phyloP scores from a whole-genome alignment of 2,888 invertebrate species.

The Teleogryllus oceanicus region DNA sequence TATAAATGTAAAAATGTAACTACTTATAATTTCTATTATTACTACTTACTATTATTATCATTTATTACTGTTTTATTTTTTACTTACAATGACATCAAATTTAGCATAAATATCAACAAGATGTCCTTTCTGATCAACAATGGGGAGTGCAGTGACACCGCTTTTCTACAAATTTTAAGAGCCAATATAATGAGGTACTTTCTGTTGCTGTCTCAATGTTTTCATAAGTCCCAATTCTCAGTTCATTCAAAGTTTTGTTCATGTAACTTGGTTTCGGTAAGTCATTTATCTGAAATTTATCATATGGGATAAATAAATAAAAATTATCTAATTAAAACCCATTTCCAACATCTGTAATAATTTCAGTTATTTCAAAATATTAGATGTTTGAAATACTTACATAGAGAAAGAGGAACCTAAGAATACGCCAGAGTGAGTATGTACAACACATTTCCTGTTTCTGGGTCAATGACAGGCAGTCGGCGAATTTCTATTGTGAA shows the following conservation, averaged over 20 bases:
- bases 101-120: constrained; percentile 98
- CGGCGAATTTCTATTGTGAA: constrained; percentile 95
- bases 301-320: not conserved
- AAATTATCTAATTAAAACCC: not conserved
- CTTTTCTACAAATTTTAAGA: constrained; percentile 86
- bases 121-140: constrained; percentile 84
- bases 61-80: not conserved
- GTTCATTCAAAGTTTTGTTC: constrained; percentile 74
- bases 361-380: not conserved
- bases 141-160: constrained; percentile 92
- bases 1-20: too few species aligned
- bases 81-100: constrained; percentile 97
- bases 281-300: constrained; percentile 73
- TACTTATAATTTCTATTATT: not conserved
- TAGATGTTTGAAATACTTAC: constrained; percentile 58
- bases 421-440: constrained; percentile 97
- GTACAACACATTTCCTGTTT: constrained; percentile 94
- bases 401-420: constrained; percentile 96
- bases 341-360: not conserved
- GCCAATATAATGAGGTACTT: constrained; percentile 90
- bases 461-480: constrained; percentile 92
- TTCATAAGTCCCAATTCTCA: constrained; percentile 83
- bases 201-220: constrained; percentile 89
- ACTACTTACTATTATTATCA: too few species aligned
- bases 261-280: constrained; percentile 88